These are phyloP conservation scores for Saxicola maurus DNA, from an alignment of 2,797 vertebrate species.

Conservation along the genomic window DNA sequence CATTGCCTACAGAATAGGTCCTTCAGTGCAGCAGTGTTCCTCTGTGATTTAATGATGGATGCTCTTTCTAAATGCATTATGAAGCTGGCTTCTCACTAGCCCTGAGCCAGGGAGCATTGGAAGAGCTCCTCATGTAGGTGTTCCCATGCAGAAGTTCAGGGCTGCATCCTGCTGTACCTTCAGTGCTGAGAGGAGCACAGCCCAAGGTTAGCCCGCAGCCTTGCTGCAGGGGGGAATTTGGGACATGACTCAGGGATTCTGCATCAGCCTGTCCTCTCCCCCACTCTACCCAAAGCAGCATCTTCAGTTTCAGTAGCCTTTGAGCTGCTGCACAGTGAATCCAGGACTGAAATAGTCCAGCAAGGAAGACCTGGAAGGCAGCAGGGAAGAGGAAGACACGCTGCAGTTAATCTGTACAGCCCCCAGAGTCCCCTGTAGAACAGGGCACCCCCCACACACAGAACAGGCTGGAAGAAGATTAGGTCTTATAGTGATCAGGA, in stretches of 20 bases:
- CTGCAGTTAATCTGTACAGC: not conserved
- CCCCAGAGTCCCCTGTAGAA: not conserved
- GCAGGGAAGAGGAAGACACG: not conserved
- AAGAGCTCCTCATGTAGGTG: not conserved
- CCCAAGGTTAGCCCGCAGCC: not conserved
- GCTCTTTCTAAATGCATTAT: accelerated
- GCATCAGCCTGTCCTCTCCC: not conserved
- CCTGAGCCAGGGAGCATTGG: not conserved
- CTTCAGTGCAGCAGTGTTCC: not conserved
- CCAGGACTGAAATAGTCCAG: not conserved
- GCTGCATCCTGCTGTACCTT: not conserved
- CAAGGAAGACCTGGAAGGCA: not conserved
- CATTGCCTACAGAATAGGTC: not conserved
- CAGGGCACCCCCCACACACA: not conserved
- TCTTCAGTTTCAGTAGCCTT: not conserved
- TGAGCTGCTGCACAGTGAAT: not conserved
- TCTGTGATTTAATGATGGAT: not conserved
- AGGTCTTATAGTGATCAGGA: not conserved
- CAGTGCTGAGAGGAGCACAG: not conserved
- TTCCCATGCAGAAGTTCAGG: not conserved
- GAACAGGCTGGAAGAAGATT: not conserved
- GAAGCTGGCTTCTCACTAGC: not conserved
- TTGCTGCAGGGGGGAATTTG: slow-evolving; percentile 18
- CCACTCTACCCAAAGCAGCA: not conserved
- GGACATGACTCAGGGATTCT: slow-evolving; percentile 33